Evolutionary conservation across 2,797 vertebrate genomes (phyloP), one percentile per base, ranked within the genome.

Genomic region (Clarias laeviceps): DNA sequence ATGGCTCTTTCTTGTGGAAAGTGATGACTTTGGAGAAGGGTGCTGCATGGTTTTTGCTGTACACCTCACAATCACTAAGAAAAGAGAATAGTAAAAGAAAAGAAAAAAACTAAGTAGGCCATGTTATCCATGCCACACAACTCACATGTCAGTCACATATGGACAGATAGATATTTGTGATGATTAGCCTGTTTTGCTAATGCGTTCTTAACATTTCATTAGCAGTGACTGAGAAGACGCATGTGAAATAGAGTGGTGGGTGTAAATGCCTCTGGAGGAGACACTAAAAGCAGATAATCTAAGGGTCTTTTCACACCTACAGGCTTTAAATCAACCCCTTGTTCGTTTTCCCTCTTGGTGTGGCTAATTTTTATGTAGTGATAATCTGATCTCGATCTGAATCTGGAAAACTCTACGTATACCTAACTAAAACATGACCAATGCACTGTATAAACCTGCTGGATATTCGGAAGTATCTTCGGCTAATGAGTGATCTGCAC

Each of bases 1-100:
- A 99, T 29, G 97, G 96, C 56, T 99, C 98, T 93, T 97, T 99
- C 89, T 98, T 97, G 94, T 99, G 98, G 93, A 99, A 99, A 0
- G 98, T 98, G 90, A 99, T 97, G 62, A 99, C 97, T 95, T 99
- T 99, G 87, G 98, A 99, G 92, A 99, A 99, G 0, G 98, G 98
- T 87, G 97, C 96, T 84, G 97, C 90, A 14, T 99, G 98, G 91
- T 98, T 99, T 95, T 97, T 99, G 77, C 95, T 90, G 89, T 98
- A 99, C 74, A 99, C 98, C 91, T 99, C 97, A 90, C 97, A 99
- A 89, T 99, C 98, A 90, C 98, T 99, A 89, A 57, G 73, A 87
- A 77, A 62, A 86, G 0, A 14, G 4, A 70, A 66, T 20, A 62
- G 37, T 0, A 84, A 70, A 6, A 66, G 45, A n/a, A 15, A 22